Percentiles rank a stretch among this genome's conserved stretches.
These are phyloP conservation scores for Dendrocincla tyrannina DNA, from an alignment of 2,797 vertebrate genomes.

Conservation along the genomic window DNA sequence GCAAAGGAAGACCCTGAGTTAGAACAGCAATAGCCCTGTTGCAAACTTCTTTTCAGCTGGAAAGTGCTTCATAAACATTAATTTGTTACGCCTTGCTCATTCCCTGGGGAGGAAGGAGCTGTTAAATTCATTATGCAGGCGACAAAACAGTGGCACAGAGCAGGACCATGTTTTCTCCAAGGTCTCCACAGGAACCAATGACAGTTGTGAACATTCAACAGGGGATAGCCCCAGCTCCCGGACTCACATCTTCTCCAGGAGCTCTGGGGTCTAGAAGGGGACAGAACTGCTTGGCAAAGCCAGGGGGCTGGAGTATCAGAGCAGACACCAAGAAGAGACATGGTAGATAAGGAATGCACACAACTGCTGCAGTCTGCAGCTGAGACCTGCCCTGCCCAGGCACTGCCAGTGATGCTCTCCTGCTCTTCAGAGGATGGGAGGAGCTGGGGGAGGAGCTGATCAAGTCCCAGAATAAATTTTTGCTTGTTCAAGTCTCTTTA, in stretches of 20 bases:
- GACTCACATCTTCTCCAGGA: neutral
- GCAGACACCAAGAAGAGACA: neutral
- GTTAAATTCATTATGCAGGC: neutral
- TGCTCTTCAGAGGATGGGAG: neutral
- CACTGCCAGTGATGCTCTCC: neutral
- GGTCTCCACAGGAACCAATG: neutral
- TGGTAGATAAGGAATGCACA: neutral
- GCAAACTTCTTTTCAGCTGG: neutral
- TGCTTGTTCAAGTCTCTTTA: neutral
- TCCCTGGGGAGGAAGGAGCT: constrained; percentile 17
- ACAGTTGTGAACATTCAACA: neutral
- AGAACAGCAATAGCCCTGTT: neutral
- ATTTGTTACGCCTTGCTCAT: neutral
- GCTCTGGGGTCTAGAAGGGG: neutral
- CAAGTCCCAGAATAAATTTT: neutral
- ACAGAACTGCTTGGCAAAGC: neutral
- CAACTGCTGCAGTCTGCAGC: neutral
- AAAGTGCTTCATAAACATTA: constrained; percentile 5
- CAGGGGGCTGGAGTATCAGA: neutral
- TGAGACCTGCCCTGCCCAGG: neutral
- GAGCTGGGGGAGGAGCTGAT: neutral
- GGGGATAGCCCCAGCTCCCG: neutral
- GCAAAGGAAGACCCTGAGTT: constrained; percentile 45
- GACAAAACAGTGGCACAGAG: neutral
- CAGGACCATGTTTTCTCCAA: neutral